Conservation (phyloP, 2,888 invertebrate genomes). For the Dynastes tityus region DNA sequence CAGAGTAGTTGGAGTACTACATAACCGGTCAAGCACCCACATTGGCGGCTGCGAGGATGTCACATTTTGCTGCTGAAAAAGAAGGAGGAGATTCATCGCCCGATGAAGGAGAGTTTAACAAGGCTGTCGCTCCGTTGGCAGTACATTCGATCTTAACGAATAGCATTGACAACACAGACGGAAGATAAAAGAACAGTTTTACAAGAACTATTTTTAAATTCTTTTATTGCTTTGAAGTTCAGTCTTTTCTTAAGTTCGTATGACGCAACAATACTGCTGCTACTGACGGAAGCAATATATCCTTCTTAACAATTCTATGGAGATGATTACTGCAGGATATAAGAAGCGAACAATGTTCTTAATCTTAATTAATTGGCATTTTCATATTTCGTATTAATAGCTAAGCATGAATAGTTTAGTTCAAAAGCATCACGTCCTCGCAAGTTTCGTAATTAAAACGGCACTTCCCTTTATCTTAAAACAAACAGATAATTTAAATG, state of each 20-base stretch:
- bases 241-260: not conserved
- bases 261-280: not conserved
- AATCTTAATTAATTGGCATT: too few relatives aligned
- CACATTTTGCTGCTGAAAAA: slow-evolving; percentile 1
- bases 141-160: slow-evolving; percentile 14
- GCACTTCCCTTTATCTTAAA: too few relatives aligned
- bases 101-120: not conserved
- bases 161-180: not conserved
- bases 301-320: not conserved
- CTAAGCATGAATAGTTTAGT: too few relatives aligned
- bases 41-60: slow-evolving; percentile 42
- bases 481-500: too few relatives aligned
- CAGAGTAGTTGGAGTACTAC: slow-evolving; percentile 10
- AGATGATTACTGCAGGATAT: too few relatives aligned
- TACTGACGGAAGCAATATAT: not conserved
- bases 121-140: not conserved
- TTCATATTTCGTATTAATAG: too few relatives aligned
- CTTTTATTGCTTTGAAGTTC: not conserved
- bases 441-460: too few relatives aligned
- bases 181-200: slow-evolving; percentile 5
- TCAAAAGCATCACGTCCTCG: too few relatives aligned
- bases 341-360: too few relatives aligned
- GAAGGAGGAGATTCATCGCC: not conserved
- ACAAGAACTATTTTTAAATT: not conserved
- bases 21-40: slow-evolving; percentile 42